Evolutionary conservation across 53 echinoderm and acorn worm genomes (phyloP), one percentile per base, ranked within the genome.

Genomic region (Paracentrotus lividus): DNA sequence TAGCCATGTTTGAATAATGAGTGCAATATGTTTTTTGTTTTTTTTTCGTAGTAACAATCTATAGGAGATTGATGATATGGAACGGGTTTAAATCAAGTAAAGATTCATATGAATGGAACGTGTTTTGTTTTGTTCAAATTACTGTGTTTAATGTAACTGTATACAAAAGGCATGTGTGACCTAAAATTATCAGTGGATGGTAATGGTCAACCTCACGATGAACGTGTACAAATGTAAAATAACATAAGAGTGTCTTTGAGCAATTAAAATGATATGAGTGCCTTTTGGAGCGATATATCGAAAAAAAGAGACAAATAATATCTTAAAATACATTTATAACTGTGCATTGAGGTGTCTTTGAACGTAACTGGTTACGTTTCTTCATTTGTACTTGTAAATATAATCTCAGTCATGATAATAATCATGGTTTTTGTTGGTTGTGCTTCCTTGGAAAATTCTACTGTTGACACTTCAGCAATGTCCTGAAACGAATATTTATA

Each of bases 11-110:
- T 72, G 72, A 72, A 20, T 72, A 72, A 72, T 20, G 72, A 72
- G 72, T 72, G 72, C 72, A 72, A 72, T 72, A 72, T 72, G 36
- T 72, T 72, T 66, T 72, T 72, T 9, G 18, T 72, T 38, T 72
- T 15, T 72, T 72, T 66, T 72, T 72, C 2, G 18, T 72, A 72
- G 72, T 72, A 72, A 72, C 72, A 72, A 72, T 72, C 72, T 5
- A 12, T 38, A 38, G 72, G 1, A 38, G 72, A 72, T 72, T 72
- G 72, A 16, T 72, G 38, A 38, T 8, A 38, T 38, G 36, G 72
- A 72, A 72, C 72, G 72, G 72, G 72, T 72, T 36, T 36, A 20
- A n/a, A 40, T 72, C 40, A 72, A 72, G 72, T 40, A 40, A 72
- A 72, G 40, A 15, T 38, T 72, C 72, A 72, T 72, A 18, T 67